Conservation (phyloP, 2,888 invertebrate genomes). For the Fragum whitleyi region DNA sequence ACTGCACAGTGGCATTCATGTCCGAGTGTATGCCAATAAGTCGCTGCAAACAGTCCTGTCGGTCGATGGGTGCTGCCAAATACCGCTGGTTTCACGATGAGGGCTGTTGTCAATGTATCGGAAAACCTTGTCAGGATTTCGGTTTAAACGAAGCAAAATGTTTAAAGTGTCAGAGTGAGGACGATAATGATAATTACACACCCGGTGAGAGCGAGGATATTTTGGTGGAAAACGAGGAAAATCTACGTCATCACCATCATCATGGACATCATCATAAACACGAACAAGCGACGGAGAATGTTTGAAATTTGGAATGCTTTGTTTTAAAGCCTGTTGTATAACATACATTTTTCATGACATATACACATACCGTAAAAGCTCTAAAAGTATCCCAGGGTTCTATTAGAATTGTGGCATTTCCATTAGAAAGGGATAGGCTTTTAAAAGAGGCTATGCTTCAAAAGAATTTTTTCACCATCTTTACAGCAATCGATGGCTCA, state of each 20-base stretch:
- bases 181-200: constrained; percentile 33
- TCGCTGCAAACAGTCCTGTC: constrained; percentile 93
- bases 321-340: too few relatives aligned
- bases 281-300: constrained; percentile 10
- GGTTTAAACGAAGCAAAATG: constrained; percentile 87
- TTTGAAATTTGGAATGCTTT: neutral
- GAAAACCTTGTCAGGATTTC: constrained; percentile 94
- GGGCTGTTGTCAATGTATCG: constrained; percentile 97
- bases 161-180: constrained; percentile 45
- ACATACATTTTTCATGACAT: too few relatives aligned
- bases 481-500: too few relatives aligned
- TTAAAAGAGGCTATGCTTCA: too few relatives aligned
- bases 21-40: constrained; percentile 94
- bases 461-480: too few relatives aligned
- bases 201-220: constrained; percentile 32
- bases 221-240: neutral
- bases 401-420: too few relatives aligned
- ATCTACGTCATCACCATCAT: constrained; percentile 13
- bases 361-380: too few relatives aligned
- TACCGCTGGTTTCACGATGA: constrained; percentile 96
- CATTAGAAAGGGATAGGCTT: too few relatives aligned
- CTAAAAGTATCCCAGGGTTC: too few relatives aligned
- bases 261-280: constrained; percentile 4
- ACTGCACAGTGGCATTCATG: constrained; percentile 97
- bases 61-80: constrained; percentile 92